A percentile compares a stretch with the other conserved stretches of the same genome.
Evolutionary conservation across 1,140 invertebrate species (phyloP).

Genomic region (Heliconius himera): DNA sequence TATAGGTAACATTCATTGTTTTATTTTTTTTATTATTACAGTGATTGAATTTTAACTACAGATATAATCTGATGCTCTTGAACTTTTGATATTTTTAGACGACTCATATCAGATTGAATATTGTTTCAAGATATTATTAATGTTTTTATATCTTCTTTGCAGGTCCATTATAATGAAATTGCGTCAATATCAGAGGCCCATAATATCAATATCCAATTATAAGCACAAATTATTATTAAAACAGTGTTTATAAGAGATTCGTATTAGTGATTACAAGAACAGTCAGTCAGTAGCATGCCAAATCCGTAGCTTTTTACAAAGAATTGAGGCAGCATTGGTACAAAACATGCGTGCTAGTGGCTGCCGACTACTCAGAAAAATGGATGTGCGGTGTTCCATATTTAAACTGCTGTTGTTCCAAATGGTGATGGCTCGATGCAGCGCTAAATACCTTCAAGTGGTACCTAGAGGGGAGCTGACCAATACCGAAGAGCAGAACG

Average conservation of each 20-base stretch:
- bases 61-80: conserved; percentile 10
- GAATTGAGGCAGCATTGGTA: conserved; percentile 49
- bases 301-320: conserved; percentile 43
- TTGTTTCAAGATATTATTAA: conserved; percentile 12
- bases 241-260: conserved; percentile 47
- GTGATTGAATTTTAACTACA: background rate
- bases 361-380: conserved; percentile 62
- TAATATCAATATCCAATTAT: conserved; percentile 67
- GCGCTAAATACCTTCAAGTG: conserved; percentile 58
- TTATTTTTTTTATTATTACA: background rate
- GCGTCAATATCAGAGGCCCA: conserved; percentile 49
- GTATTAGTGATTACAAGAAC: conserved; percentile 35
- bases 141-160: conserved; percentile 34
- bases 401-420: conserved; percentile 71
- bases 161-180: conserved; percentile 74
- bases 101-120: conserved; percentile 3
- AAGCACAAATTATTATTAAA: conserved; percentile 57
- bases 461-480: conserved; percentile 40
- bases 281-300: conserved; percentile 49
- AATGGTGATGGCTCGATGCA: conserved; percentile 64
- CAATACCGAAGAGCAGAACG: conserved; percentile 48
- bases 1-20: conserved; percentile 10
- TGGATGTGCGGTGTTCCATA: conserved; percentile 71
- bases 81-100: conserved; percentile 21
- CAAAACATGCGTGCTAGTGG: conserved; percentile 62